A percentile compares a stretch with the other conserved stretches of the same genome.
Conservation (phyloP, 2,888 invertebrate species). For the Cheilosia vulpina region DNA sequence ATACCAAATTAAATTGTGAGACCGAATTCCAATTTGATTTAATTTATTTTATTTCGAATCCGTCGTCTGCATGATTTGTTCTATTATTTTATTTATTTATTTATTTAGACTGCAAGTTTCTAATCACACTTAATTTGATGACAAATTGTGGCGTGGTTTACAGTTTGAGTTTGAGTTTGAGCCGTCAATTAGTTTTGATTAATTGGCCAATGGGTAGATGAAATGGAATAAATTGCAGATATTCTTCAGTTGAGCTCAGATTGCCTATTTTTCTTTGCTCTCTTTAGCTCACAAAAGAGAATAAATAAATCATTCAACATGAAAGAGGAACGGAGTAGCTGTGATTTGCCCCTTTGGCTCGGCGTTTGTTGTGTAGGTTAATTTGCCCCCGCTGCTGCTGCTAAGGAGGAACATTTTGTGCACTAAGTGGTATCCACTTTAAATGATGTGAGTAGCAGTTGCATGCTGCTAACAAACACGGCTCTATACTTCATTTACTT, state of each 20-base stretch:
- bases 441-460: conserved; percentile 27
- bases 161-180: conserved; percentile 35
- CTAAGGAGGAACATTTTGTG: conserved; percentile 9
- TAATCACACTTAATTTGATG: conserved; percentile 8
- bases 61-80: background rate
- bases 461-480: conserved; percentile 31
- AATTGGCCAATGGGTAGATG: conserved; percentile 29
- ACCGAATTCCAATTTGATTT: conserved; percentile 49
- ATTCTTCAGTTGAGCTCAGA: background rate
- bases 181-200: conserved; percentile 38
- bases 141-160: conserved; percentile 5
- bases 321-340: background rate
- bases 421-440: conserved; percentile 38
- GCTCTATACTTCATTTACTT: conserved; percentile 22
- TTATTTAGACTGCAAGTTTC: conserved; percentile 4
- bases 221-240: conserved; percentile 35
- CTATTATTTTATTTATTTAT: conserved; percentile 7
- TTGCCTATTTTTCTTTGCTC: background rate
- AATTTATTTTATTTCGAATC: conserved; percentile 11
- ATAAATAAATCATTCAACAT: conserved; percentile 30
- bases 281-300: conserved; percentile 9
- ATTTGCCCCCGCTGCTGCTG: conserved; percentile 5
- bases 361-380: background rate
- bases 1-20: conserved; percentile 57
- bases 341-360: conserved; percentile 10